These are phyloP conservation scores for Lonchura striata DNA, from an alignment of 2,113 vertebrate genomes.

Conservation along the genomic window DNA sequence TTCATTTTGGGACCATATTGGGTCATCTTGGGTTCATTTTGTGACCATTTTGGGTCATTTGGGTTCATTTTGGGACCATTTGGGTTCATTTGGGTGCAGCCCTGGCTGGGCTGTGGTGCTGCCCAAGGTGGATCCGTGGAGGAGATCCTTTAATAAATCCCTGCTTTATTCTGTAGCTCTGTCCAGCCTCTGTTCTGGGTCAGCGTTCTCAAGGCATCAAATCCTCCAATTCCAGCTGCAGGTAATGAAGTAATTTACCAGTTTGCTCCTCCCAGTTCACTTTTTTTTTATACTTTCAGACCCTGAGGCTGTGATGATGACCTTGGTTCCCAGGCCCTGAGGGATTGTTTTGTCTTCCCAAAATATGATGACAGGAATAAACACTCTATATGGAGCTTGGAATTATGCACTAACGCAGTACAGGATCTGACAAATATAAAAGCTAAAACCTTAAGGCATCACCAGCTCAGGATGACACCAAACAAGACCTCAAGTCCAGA, in stretches of 20 bases:
- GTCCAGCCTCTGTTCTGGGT: fast-evolving
- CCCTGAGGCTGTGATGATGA: neutral
- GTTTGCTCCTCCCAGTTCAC: neutral
- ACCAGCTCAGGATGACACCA: neutral
- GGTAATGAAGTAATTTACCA: fast-evolving
- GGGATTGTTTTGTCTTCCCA: neutral
- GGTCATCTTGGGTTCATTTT: no score
- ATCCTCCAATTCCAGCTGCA: neutral
- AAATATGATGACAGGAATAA: neutral
- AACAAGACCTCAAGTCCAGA: neutral
- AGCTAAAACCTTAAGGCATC: no score
- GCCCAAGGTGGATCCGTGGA: no score
- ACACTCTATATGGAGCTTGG: neutral
- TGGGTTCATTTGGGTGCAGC: no score
- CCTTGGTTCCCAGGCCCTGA: neutral
- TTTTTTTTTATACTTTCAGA: neutral
- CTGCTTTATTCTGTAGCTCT: no score
- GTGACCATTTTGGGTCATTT: no score
- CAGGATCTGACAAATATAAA: neutral
- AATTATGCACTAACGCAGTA: no score
- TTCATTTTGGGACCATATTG: no score
- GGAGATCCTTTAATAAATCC: no score
- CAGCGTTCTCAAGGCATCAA: neutral
- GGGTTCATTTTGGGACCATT: no score
- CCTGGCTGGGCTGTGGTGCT: no score